Conservation (phyloP, 2,888 invertebrate genomes). For the Lasioglossum oenotherae region DNA sequence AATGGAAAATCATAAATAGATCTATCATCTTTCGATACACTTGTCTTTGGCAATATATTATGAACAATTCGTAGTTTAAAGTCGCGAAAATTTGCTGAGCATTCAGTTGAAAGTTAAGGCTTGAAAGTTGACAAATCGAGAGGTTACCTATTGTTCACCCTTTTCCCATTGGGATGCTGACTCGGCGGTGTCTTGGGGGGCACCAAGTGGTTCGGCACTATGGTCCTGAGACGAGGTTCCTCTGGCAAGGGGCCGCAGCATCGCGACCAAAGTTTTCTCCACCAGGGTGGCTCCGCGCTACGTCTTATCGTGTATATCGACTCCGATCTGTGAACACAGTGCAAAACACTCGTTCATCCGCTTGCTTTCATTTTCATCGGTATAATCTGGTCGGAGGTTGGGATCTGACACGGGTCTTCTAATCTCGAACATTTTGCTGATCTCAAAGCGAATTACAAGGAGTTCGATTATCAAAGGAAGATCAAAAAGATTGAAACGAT, state of each 20-base stretch:
- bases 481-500: neutral
- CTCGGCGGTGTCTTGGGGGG: conserved; percentile 92
- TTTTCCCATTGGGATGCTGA: conserved; percentile 93
- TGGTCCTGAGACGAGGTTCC: conserved; percentile 89
- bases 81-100: neutral
- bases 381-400: neutral
- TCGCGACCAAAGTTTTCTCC: conserved; percentile 87
- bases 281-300: conserved; percentile 89
- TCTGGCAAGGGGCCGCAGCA: conserved; percentile 86
- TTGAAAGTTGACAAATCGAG: neutral
- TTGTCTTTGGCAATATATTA: neutral
- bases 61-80: neutral
- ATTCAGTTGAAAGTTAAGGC: neutral
- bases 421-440: neutral
- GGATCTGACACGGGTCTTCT: neutral
- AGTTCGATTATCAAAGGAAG: conserved; percentile 85
- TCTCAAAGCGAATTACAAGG: neutral
- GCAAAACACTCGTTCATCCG: neutral
- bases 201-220: conserved; percentile 94
- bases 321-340: conserved; percentile 86
- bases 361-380: neutral
- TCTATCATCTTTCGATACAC: neutral
- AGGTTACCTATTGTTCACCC: conserved; percentile 88
- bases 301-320: conserved; percentile 95
- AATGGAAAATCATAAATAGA: neutral